Conservation (phyloP, 2,113 vertebrate species). For the Cisticola juncidis region DNA sequence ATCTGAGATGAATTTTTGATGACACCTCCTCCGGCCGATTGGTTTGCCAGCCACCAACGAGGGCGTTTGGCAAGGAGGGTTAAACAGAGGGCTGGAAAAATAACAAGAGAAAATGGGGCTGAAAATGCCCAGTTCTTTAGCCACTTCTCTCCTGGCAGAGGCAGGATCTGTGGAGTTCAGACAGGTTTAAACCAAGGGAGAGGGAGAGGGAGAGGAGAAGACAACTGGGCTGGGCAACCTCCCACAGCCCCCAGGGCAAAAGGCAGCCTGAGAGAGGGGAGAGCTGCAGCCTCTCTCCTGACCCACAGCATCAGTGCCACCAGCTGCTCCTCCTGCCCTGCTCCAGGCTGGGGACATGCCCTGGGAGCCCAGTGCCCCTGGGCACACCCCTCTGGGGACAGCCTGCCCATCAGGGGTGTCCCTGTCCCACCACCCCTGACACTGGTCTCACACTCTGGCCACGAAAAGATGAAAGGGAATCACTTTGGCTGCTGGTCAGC, state of each 20-base stretch:
- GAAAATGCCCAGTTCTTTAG: neutral
- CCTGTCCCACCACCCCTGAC: accelerated
- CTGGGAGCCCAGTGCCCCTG: neutral
- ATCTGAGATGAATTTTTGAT: slow-evolving; percentile 36
- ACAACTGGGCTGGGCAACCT: neutral
- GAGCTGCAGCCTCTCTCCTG: neutral
- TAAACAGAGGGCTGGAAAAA: neutral
- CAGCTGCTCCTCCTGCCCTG: neutral
- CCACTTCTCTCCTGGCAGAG: neutral
- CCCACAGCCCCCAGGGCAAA: neutral
- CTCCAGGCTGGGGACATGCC: accelerated
- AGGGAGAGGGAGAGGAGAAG: neutral
- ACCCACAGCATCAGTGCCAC: accelerated
- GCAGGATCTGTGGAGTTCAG: neutral
- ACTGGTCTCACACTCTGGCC: neutral
- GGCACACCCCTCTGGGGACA: neutral
- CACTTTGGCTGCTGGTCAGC: neutral
- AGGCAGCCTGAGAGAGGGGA: neutral
- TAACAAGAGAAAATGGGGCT: neutral
- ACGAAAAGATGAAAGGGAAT: neutral
- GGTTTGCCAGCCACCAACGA: neutral
- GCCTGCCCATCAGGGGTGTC: accelerated
- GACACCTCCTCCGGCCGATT: neutral
- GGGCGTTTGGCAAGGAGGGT: neutral
- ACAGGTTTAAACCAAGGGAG: neutral